Base-by-base conservation (phyloP, 2,888 invertebrate species). In the Tanytarsus gracilentus region DNA sequence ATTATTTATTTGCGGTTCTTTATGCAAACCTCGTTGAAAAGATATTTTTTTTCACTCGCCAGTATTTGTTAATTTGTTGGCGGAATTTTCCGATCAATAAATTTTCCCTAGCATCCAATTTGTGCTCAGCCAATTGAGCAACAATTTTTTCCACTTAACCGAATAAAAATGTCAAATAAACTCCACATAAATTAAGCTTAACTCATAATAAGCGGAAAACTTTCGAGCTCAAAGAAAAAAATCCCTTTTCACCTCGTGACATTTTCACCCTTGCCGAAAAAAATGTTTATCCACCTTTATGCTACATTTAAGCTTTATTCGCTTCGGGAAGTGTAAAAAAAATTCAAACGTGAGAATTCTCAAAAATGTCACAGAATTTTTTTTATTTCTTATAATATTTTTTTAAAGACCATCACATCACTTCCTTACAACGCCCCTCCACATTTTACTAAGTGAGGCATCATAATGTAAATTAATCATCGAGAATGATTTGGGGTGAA, bases 401-500 rank as follows among this genome's bases (percentile, higher is more conserved):
- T 26, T 50, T 50, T n/a, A 48, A 8, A 16, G 48, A n/a, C 8
- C 9, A 7, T 29, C 29, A 29, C 9, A 9, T 7, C 29, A 29
- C 29, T 29, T 29, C 9, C 29, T 29, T 29, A 6, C 29, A 29
- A n/a, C 29, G 6, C 29, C 6, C 29, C 29, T 29, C 29, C 6
- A 29, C 29, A 29, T 29, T 29, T 29, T 29, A 29, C 6, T 9
- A n/a, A 39, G 14, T 16, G 51, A n/a, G 11, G 55, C 36, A 40
- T 27, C 39, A 56, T 56, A 39, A 56, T 56, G 25, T 56, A 40
- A 56, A 56, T 56, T 56, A 56, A 56, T 56, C 55, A 56, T 56
- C 40, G 55, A 44, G 44, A 21, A 39, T 56, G 55, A 56, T 36
- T 40, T 56, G 55, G 44, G 55, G 55, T 56, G 40, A 39, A 36